Evolutionary conservation across 2,888 invertebrate genomes (phyloP), one percentile per base, ranked within the genome.

Genomic region (Dynastes grantii): DNA sequence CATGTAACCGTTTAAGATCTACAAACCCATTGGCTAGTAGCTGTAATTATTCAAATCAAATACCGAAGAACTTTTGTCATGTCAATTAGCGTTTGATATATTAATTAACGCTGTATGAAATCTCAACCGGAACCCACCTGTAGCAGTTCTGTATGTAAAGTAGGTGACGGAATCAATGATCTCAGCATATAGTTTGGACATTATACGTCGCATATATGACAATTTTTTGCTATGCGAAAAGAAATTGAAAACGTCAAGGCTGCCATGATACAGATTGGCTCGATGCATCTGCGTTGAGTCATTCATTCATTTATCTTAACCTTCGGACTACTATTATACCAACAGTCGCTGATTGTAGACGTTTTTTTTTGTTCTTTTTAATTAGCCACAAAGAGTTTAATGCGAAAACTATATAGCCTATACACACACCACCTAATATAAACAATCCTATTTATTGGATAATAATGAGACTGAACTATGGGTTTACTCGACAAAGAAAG

Each of bases 261-360:
- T 22, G 55, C 55, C 22, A 58, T 58, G 22, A 8, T 58, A 58
- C 55, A 22, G 22, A 22, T 58, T 58, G 55, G 8, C 27, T 8
- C 22, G 65, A 45, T 67, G 65, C 65, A 67, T 67, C 65, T 67
- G 45, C 16, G 45, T 45, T 67, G 65, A 67, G 65, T 67, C 65
- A 67, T 67, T 67, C 65, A 67, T 67, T 67, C 45, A 67, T 65
- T 40, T 65, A 16, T 65, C 37, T 40, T 22, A 45, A 40, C 65
- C 65, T 67, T 67, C 65, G 65, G 45, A 45, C 45, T 67, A 67
- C 65, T 67, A 65, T 67, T 45, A 67, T 2, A n/a, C 6, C 4
- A 64, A 13, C 37, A 58, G 40, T 45, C 16, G 65, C 37, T 40
- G 37, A 40, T 65, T 40, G 40, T 37, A 16, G 55, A 58, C 22